Conservation (phyloP, 2,888 invertebrate genomes). For the Salpingus planirostris region DNA sequence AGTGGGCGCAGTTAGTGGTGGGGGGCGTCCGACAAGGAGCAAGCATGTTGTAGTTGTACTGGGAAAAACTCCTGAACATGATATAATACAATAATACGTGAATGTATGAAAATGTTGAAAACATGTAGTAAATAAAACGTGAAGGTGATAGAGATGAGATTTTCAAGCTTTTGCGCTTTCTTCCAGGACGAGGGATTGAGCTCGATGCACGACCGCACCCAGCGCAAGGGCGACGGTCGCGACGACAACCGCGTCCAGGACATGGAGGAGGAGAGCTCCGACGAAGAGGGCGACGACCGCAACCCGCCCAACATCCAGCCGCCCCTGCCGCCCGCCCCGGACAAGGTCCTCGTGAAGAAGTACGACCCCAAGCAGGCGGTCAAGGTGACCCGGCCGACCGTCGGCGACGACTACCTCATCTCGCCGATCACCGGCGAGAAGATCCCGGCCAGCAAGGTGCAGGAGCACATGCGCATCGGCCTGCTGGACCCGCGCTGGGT, state of each 20-base stretch:
- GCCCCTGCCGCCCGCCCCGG: slow-evolving; percentile 78
- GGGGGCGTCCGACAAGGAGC: no score
- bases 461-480: slow-evolving; percentile 96
- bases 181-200: slow-evolving; percentile 47
- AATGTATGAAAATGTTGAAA: no score
- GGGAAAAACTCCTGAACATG: no score
- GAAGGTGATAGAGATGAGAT: no score
- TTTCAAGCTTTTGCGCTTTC: no score
- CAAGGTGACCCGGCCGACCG: slow-evolving; percentile 52
- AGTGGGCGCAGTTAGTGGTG: no score
- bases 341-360: slow-evolving; percentile 91
- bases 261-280: slow-evolving; percentile 84
- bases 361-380: slow-evolving; percentile 87
- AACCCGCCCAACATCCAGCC: slow-evolving; percentile 43
- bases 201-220: slow-evolving; percentile 58
- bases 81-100: no score
- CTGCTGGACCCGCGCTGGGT: slow-evolving; percentile 95
- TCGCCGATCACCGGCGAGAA: slow-evolving; percentile 98
- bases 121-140: no score
- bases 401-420: slow-evolving; percentile 84
- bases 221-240: slow-evolving; percentile 39
- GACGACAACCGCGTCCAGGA: slow-evolving; percentile 67
- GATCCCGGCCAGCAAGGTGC: slow-evolving; percentile 94
- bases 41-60: no score
- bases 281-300: slow-evolving; percentile 49